Evolutionary conservation across 1,140 invertebrate species (phyloP).

Genomic region (Drosophila novamexicana): DNA sequence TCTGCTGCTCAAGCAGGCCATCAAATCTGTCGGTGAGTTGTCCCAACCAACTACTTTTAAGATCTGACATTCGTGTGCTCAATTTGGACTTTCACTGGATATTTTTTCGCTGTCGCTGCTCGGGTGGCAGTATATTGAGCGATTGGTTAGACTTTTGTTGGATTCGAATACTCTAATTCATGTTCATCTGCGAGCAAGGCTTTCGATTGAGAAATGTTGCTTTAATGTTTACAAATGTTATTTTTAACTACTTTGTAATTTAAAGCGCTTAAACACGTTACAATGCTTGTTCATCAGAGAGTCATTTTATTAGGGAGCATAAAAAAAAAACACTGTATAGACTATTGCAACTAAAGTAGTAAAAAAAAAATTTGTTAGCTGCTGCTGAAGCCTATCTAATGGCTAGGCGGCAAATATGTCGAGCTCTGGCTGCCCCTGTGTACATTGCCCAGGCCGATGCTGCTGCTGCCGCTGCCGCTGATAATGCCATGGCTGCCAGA

Average conservation of each 20-base stretch:
- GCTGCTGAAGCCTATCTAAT: constrained; percentile 32
- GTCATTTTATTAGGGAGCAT: constrained; percentile 17
- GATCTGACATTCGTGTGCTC: neutral
- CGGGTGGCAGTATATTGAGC: too few relatives aligned
- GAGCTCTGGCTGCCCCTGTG: constrained; percentile 55
- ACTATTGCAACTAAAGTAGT: constrained; percentile 21
- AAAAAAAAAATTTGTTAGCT: constrained; percentile 16
- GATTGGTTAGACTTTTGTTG: too few relatives aligned
- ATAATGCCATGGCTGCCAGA: constrained; percentile 17
- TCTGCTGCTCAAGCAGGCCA: constrained; percentile 70
- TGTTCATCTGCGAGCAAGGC: too few relatives aligned
- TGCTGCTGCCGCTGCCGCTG: constrained; percentile 13
- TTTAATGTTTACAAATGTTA: too few relatives aligned
- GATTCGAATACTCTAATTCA: too few relatives aligned
- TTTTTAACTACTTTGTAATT: too few relatives aligned
- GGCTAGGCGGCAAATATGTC: constrained; percentile 65
- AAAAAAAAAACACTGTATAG: constrained; percentile 30
- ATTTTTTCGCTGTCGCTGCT: too few relatives aligned
- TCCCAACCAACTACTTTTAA: neutral
- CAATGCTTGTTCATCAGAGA: constrained; percentile 12
- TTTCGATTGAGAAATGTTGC: too few relatives aligned
- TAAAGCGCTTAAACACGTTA: too few relatives aligned
- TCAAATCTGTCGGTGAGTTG: constrained; percentile 76
- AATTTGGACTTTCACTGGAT: neutral
- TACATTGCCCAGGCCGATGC: constrained; percentile 12